Evolutionary conservation across 2,113 vertebrate genomes (phyloP).

Genomic region (Charadrius vociferus): DNA sequence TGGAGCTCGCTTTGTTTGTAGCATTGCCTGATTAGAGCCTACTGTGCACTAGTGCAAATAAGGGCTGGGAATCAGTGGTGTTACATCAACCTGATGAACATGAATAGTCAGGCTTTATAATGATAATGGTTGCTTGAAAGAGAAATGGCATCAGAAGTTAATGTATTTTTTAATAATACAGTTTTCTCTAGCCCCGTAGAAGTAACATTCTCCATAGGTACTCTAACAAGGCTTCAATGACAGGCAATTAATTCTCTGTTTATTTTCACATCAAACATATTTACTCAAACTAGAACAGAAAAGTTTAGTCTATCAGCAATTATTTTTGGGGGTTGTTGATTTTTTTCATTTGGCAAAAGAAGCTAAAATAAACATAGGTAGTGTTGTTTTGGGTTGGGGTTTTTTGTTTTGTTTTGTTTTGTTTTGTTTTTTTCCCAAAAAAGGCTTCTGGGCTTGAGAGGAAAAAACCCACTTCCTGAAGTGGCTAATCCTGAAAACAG

Average conservation of each 20-base stretch:
- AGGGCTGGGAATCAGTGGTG: background rate
- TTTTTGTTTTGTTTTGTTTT: background rate
- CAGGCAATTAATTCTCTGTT: background rate
- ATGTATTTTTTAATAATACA: background rate
- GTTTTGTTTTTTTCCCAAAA: background rate
- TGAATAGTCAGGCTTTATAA: background rate
- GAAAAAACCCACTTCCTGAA: slow-evolving; percentile 23
- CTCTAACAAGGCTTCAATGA: background rate
- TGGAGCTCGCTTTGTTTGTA: background rate
- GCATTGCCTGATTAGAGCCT: background rate
- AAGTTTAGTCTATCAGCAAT: slow-evolving; percentile 3
- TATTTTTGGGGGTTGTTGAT: background rate
- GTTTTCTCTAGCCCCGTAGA: background rate
- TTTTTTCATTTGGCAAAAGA: slow-evolving; percentile 35
- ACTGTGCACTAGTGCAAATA: background rate
- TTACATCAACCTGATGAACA: background rate
- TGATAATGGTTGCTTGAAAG: background rate
- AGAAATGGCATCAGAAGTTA: background rate
- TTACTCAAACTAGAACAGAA: slow-evolving; percentile 1
- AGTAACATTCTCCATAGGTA: background rate
- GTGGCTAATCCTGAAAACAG: slow-evolving; percentile 44
- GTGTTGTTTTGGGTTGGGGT: no score
- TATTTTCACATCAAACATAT: slow-evolving; percentile 37
- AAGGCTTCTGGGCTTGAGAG: background rate
- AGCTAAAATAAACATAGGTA: slow-evolving; percentile 2